Evolutionary conservation across 2,797 vertebrate genomes (phyloP), one percentile per base, ranked within the genome.

Genomic region (Gymnothorax reevesii): DNA sequence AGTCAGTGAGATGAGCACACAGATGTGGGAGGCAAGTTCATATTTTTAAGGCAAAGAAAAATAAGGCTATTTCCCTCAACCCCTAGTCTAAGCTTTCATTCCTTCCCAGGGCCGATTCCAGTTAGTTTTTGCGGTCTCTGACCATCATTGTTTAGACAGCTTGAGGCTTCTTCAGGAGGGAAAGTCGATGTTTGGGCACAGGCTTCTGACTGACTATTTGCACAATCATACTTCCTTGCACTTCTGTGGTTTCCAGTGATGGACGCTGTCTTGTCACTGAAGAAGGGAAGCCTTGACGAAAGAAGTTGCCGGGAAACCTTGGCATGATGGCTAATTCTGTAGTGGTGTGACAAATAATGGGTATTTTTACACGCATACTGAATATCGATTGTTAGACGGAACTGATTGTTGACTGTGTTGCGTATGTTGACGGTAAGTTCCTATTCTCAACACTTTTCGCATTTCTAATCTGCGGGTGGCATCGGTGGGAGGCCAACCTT

Each of bases 101-200:
- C 92, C 96, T 97, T 97, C 96, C 97, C 97, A 97, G 96, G 97
- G 93, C 93, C 94, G 92, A 94, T 95, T 95, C 95, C 93, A 93
- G 93, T 92, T 95, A 93, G 94, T 94, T 95, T 94, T 95, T 96
- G 92, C 95, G 91, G 83, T 95, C 95, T 88, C 88, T 94, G 92
- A 90, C 85, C 77, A 91, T 94, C 90, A 15, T 94, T 97, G 97
- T 98, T 98, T 97, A 88, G 96, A 98, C 97, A 98, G 97, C 97
- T 98, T 98, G 97, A 95, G 92, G 92, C 91, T 92, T 94, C 92
- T 93, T 95, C 89, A 91, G 95, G 95, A 94, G 92, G 94, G 95
- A 96, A 95, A 95, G 94, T 92, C 94, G 94, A 94, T 95, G 93
- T 95, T 95, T 95, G 91, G 92, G 89, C 89, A 89, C 86, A 94